Base-by-base conservation (phyloP, 2,888 invertebrate species). In the Drosophila koepferae region DNA sequence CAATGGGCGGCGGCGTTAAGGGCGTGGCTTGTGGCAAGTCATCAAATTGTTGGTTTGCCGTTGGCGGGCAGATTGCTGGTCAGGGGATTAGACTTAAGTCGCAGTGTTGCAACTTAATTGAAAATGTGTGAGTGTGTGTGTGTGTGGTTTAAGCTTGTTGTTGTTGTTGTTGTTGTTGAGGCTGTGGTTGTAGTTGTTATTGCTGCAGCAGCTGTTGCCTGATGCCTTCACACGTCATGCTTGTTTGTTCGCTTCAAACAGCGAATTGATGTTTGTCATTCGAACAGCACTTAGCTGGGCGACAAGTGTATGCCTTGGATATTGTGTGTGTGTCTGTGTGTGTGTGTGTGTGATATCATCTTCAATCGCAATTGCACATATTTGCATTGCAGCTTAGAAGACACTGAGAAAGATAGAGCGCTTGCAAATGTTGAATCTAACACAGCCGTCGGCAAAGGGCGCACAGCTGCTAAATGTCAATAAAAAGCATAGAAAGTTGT, bases 11-110 rank as follows among this genome's bases (percentile, higher is more conserved):
- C 6, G 16, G 54, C 40, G 5, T 16, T 51, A 6, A 18, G 20
- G 54, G 55, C 38, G 38, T 54, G 53, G 38, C 53, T 23, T 20
- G 23, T 6, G 16, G 46, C 40, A 36, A 41, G 44, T 63, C 71
- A 46, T 71, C 71, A 77, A 78, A 74, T 74, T 64, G 71, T 54
- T 77, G 55, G 28, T 48, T 28, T n/a, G n/a, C n/a, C n/a, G 63
- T 20, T 16, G 9, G 20, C 7, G 18, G 48, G 65, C 49, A 54
- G 73, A 73, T 77, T 56, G 79, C 36, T 58, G 68, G 66, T 68
- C 75, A 55, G 66, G 53, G 84, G 80, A 83, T 85, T 87, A 67
- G 70, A 71, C 62, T 72, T 75, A 85, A 85, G 82, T 69, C 49
- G 46, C 79, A 69, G 64, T 59, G 48, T 28, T 70, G 78, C 73